Evolutionary conservation across 2,888 invertebrate genomes (phyloP).

Genomic region (Erebia epiphron): DNA sequence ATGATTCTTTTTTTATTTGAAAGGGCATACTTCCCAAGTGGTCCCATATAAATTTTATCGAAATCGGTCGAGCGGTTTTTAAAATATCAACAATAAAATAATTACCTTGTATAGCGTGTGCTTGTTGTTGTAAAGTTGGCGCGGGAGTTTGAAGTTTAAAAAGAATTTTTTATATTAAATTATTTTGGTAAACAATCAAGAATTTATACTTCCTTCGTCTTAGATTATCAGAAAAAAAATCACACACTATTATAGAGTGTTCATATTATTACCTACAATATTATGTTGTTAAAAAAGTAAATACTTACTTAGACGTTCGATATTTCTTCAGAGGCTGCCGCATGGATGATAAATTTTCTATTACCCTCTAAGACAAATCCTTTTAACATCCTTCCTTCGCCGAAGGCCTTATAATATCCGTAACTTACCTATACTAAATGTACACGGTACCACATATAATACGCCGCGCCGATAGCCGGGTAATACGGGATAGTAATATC

Average conservation of each 20-base stretch:
- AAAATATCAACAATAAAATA: no score
- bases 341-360: constrained; percentile 37
- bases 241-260: not conserved
- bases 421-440: constrained; percentile 1
- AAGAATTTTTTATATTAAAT: no score
- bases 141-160: no score
- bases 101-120: no score
- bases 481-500: constrained; percentile 69
- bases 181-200: no score
- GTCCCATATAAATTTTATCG: no score
- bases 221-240: not conserved
- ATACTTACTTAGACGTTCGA: not conserved
- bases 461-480: constrained; percentile 59
- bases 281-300: not conserved
- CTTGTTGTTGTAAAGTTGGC: no score
- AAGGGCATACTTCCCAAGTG: no score
- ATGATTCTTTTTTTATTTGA: no score
- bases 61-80: no score
- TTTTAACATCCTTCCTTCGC: constrained; percentile 58
- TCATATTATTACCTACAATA: no score
- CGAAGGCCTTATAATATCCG: constrained; percentile 60
- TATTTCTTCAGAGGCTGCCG: constrained; percentile 26
- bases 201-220: no score
- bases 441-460: constrained; percentile 44
- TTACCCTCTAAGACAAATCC: constrained; percentile 45